Conservation (phyloP, 2,888 invertebrate genomes). For the Parasteatoda lunata region DNA sequence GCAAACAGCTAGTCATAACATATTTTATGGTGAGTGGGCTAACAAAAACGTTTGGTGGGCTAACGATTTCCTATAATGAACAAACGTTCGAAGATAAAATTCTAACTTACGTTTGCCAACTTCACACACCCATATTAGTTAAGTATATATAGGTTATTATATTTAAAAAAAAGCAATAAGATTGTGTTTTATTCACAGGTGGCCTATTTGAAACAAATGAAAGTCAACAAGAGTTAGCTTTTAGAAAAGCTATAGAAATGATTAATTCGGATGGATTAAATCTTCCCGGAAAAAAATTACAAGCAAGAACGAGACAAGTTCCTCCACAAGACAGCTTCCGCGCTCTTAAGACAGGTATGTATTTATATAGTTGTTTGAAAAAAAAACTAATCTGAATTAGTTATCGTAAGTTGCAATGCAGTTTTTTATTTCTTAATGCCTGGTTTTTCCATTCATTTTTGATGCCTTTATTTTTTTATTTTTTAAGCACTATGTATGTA, state of each 20-base stretch:
- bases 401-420: too few species aligned
- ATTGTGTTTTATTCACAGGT: conserved; percentile 14
- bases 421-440: too few species aligned
- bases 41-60: too few species aligned
- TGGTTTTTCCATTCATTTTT: too few species aligned
- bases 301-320: conserved; percentile 32
- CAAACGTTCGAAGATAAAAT: too few species aligned
- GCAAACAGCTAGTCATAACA: too few species aligned
- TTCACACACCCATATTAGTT: not conserved
- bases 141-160: not conserved
- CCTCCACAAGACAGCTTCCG: conserved; percentile 65
- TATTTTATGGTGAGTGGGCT: too few species aligned
- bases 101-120: too few species aligned
- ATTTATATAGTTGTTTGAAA: not conserved
- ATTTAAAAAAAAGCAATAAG: not conserved
- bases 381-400: not conserved
- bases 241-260: conserved; percentile 53
- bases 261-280: conserved; percentile 56
- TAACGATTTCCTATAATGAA: too few species aligned
- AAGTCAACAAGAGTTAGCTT: conserved; percentile 49
- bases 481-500: too few species aligned
- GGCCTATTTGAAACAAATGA: conserved; percentile 61
- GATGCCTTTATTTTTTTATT: too few species aligned
- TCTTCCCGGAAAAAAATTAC: conserved; percentile 36
- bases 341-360: conserved; percentile 55